Conservation (phyloP, 2,888 invertebrate genomes). For the Ceraclea dissimilis region DNA sequence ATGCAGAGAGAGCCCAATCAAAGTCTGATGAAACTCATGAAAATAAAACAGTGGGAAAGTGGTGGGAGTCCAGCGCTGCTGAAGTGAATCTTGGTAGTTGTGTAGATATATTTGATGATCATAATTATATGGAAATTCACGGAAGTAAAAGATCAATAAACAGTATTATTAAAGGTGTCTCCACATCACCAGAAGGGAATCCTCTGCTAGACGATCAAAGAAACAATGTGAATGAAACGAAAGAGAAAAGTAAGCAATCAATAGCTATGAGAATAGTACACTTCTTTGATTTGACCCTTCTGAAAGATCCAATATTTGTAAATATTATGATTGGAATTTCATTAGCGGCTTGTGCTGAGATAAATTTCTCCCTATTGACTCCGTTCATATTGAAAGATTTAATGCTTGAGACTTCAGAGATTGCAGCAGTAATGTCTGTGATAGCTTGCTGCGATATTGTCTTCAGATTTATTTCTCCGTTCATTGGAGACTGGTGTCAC, state of each 20-base stretch:
- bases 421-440: constrained; percentile 56
- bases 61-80: constrained; percentile 47
- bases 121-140: neutral
- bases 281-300: constrained; percentile 57
- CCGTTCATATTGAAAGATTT: constrained; percentile 61
- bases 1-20: constrained; percentile 32
- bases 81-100: constrained; percentile 55
- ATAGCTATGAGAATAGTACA: constrained; percentile 36
- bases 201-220: constrained; percentile 13
- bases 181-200: constrained; percentile 7
- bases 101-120: constrained; percentile 47
- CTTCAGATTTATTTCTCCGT: constrained; percentile 56
- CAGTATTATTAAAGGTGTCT: neutral
- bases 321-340: constrained; percentile 62
- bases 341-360: constrained; percentile 59
- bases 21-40: constrained; percentile 33
- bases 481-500: constrained; percentile 56
- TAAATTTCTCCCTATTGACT: constrained; percentile 58
- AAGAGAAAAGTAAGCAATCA: constrained; percentile 30
- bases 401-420: constrained; percentile 48
- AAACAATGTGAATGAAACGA: constrained; percentile 29
- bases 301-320: constrained; percentile 60
- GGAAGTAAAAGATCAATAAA: neutral
- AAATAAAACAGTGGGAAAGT: constrained; percentile 38
- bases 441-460: constrained; percentile 52